Base-by-base conservation (phyloP, 2,888 invertebrate species). In the Hypomecis atomaria region DNA sequence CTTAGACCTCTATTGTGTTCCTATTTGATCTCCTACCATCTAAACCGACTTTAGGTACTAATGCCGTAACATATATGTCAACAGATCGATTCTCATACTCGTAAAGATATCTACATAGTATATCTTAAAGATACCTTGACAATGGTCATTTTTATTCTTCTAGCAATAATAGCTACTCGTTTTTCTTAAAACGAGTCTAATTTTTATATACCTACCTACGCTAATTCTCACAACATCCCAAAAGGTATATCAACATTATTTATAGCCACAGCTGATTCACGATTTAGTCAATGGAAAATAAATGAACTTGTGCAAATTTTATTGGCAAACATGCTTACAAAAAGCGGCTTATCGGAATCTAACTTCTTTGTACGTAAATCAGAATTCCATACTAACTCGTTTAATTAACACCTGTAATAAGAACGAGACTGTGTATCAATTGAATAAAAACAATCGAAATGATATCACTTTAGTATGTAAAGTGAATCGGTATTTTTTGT, bases 261-360 rank as follows among this genome's bases (percentile, higher is more conserved):
- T 23, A 52, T 38, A 50, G 13, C 9, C 5, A 8, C 13, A 40
- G 13, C 9, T 13, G 23, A 52, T 42, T n/a, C 52, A 52, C 6
- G 9, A 40, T 10, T 42, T 52, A 40, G 10, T 52, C 33, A 38
- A 52, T 52, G 52, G 52, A 52, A 52, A 40, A 52, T 40, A 52
- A 11, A 50, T 8, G 8, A 23, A 52, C 10, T 1, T 6, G n/a
- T 23, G 40, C 36, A 33, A 52, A 40, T 40, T 10, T 6, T 40
- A 33, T 10, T 8, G 36, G n/a, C 40, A 52, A 40, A 33, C 8
- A 40, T n/a, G 40, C 40, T 33, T 42, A 40, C 33, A 52, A 52
- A 13, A 9, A 23, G 33, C 5, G 0, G 9, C 52, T 49, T 37
- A 37, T 49, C 6, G 37, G 6, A 33, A 52, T 40, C 33, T 11